Base-by-base conservation (phyloP, 2,797 vertebrate genomes). In the Acanthurus leucopareius region DNA sequence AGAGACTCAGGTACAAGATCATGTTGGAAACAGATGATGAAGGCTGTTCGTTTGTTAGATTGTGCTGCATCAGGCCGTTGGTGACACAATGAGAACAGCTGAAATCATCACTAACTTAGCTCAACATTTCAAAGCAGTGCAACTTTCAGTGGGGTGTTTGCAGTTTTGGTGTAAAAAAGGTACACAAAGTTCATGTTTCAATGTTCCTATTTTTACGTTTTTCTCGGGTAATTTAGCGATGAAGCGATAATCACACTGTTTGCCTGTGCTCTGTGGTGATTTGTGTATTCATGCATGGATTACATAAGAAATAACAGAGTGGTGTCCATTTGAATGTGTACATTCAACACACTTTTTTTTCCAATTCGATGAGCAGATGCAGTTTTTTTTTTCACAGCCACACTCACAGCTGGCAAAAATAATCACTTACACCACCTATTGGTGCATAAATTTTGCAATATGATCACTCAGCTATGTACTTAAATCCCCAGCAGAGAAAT, bases 21-120 rank as follows among this genome's bases (percentile, higher is more conserved):
- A 72, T 77, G 25, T 51, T 28, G 53, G 57, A 72, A 80, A 82
- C 52, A 72, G 87, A 82, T 47, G 52, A 76, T 73, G 57, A 83
- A 73, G 75, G 73, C 52, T 64, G 15, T 67, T 67, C 54, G 56
- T 42, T 42, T 75, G 84, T 82, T 79, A 71, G 52, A 73, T 69
- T 73, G 59, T 52, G 60, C 62, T 47, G 68, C 59, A 72, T 83
- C 54, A 38, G 75, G 68, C 53, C 28, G 47, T 44, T 70, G 59
- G 57, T 62, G 69, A 83, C 70, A 80, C 66, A 75, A 57, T 67
- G 66, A 80, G 79, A 58, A 68, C 73, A 73, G 66, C 58, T 48
- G 63, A 76, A 77, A 80, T 42, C 47, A 22, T 87, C 56, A 49
- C 28, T 19, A 68, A 67, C 69, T 75, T 75, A 54, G 72, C 71